Evolutionary conservation across 2,888 invertebrate species (phyloP), one percentile per base, ranked within the genome.

Genomic region (Melolontha melolontha): DNA sequence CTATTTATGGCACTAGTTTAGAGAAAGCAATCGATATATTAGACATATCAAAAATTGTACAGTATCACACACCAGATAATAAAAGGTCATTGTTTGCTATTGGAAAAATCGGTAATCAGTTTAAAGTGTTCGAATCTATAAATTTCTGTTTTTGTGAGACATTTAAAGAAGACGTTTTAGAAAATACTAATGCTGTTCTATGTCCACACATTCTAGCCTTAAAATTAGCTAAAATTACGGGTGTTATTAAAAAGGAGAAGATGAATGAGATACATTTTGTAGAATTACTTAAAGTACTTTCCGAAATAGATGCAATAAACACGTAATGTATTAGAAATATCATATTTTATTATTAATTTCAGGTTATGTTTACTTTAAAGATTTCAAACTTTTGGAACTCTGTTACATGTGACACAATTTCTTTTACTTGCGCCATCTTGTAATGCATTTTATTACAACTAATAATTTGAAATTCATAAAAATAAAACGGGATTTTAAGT

Each of bases 201-300:
- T 92, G 92, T 75, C 89, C 91, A 75, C 92, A 92, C 79, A 83
- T 92, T 27, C 76, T 92, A 70, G 91, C 89, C 1, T 86, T 86
- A 10, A 87, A 88, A 78, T 75, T 92, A 70, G 87, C 89, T 0
- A 78, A 80, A 70, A 84, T 88, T 44, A 79, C 85, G 8, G 79
- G 79, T 1, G 84, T 79, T 74, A 78, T 82, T 8, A 77, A 78
- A 0, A 76, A 81, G 17, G 86, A 88, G 74, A 79, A 79, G 42
- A 79, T 90, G 2, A 84, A 85, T 0, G 80, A 84, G 4, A 84
- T 86, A 4, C 87, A 87, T 76, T 87, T 89, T 27, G 41, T 68
- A 7, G 64, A 68, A 22, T 17, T 64, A 40, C 67, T 81, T 50
- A 80, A 81, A 79, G 64, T 66, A 52, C 40, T 55, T 74, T 41